These are phyloP conservation scores for Stichopus horrens DNA, from an alignment of 53 echinoderm and acorn worm genomes.

Conservation along the genomic window DNA sequence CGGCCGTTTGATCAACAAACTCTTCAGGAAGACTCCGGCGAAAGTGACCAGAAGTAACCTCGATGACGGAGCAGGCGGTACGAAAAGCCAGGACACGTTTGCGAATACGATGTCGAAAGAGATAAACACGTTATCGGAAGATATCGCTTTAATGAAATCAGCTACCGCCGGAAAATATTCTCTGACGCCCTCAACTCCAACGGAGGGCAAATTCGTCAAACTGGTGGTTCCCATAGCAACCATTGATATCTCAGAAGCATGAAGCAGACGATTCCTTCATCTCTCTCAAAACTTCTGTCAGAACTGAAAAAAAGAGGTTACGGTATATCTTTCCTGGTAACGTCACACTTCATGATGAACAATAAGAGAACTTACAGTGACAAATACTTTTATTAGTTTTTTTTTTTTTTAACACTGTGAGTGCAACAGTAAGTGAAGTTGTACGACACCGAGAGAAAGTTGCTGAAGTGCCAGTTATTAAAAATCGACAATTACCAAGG, in stretches of 20 bases:
- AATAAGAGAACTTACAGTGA: too few relatives aligned
- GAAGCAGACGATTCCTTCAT: not conserved
- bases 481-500: too few relatives aligned
- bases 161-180: slow-evolving; percentile 7
- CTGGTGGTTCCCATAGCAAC: slow-evolving; percentile 38
- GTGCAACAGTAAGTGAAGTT: too few relatives aligned
- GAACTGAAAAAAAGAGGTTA: too few relatives aligned
- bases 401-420: too few relatives aligned
- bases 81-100: slow-evolving; percentile 46
- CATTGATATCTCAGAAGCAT: slow-evolving; percentile 37
- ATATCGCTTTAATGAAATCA: slow-evolving; percentile 29
- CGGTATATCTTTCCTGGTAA: too few relatives aligned
- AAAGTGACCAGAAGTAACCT: slow-evolving; percentile 5
- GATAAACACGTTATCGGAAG: slow-evolving; percentile 44
- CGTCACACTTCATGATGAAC: too few relatives aligned
- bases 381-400: too few relatives aligned
- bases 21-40: slow-evolving; percentile 32
- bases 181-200: not conserved
- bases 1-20: slow-evolving; percentile 3
- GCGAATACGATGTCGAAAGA: slow-evolving; percentile 48
- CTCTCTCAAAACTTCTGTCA: too few relatives aligned
- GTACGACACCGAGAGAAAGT: too few relatives aligned
- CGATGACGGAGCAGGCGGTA: slow-evolving; percentile 33
- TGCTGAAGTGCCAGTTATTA: too few relatives aligned
- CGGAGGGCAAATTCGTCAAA: slow-evolving; percentile 20